Evolutionary conservation across 2,113 vertebrate genomes (phyloP).

Genomic region (Melanerpes formicivorus): DNA sequence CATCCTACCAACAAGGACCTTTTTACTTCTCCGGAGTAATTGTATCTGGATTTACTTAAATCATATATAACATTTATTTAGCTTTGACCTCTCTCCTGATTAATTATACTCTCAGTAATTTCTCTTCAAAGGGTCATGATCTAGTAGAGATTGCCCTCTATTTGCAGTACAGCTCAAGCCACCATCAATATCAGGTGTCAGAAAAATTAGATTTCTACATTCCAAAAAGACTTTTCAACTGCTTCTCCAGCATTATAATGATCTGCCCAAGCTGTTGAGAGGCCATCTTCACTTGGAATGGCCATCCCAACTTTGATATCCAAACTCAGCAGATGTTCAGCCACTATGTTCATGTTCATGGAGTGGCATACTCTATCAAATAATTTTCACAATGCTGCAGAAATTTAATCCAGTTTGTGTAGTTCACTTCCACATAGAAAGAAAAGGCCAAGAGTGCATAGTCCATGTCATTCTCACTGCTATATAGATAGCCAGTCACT

Average conservation of each 20-base stretch:
- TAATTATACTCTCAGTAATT: neutral
- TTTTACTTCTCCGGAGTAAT: neutral
- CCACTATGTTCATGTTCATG: neutral
- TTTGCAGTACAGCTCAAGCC: neutral
- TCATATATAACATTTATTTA: neutral
- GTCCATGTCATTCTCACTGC: neutral
- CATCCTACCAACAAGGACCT: neutral
- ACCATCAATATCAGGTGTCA: neutral
- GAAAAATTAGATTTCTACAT: neutral
- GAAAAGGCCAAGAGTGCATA: neutral
- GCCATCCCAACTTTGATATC: neutral
- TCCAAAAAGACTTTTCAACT: neutral
- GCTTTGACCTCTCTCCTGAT: neutral
- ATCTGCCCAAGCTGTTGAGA: neutral
- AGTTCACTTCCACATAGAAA: neutral
- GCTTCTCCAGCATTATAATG: neutral
- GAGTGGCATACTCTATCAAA: neutral
- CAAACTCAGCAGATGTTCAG: neutral
- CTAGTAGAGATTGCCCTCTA: neutral
- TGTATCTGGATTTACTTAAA: neutral
- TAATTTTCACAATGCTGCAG: neutral
- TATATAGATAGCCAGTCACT: too few relatives aligned
- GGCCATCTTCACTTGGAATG: neutral
- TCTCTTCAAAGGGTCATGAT: neutral
- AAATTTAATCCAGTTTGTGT: neutral